A percentile compares a stretch with the other conserved stretches of the same genome.
Evolutionary conservation across 2,113 vertebrate genomes (phyloP).

Genomic region (Pseudorectes ferrugineus): DNA sequence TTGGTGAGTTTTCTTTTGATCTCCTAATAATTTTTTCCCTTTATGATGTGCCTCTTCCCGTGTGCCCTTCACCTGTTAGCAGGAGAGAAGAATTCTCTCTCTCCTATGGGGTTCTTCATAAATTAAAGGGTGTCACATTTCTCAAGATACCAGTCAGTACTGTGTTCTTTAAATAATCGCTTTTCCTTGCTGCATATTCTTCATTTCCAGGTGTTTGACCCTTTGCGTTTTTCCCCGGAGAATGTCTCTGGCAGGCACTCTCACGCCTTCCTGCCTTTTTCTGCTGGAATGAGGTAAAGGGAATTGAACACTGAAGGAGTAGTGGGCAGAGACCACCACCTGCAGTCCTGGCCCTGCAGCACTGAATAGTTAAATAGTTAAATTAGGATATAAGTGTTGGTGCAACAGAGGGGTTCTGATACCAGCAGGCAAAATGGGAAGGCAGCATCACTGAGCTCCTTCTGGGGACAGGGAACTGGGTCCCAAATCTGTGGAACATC

Average conservation of each 20-base stretch:
- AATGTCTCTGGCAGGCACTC: slow-evolving; percentile 75
- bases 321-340: neutral
- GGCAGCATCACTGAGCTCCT: neutral
- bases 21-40: neutral
- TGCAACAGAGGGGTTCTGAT: neutral
- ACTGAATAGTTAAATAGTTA: neutral
- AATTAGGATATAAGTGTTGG: neutral
- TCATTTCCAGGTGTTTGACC: slow-evolving; percentile 79
- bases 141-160: neutral
- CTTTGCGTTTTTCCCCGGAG: slow-evolving; percentile 80
- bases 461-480: neutral
- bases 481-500: neutral
- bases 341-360: neutral
- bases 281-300: slow-evolving; percentile 68
- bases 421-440: neutral
- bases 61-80: neutral
- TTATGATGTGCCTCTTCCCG: neutral
- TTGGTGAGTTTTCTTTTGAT: slow-evolving; percentile 21
- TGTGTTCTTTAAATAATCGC: neutral
- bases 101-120: neutral
- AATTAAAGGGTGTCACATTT: neutral
- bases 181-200: neutral
- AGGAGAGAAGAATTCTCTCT: neutral
- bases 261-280: slow-evolving; percentile 84
- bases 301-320: neutral